Evolutionary conservation across 2,113 vertebrate genomes (phyloP), one percentile per base, ranked within the genome.

Genomic region (Eolophus roseicapilla): DNA sequence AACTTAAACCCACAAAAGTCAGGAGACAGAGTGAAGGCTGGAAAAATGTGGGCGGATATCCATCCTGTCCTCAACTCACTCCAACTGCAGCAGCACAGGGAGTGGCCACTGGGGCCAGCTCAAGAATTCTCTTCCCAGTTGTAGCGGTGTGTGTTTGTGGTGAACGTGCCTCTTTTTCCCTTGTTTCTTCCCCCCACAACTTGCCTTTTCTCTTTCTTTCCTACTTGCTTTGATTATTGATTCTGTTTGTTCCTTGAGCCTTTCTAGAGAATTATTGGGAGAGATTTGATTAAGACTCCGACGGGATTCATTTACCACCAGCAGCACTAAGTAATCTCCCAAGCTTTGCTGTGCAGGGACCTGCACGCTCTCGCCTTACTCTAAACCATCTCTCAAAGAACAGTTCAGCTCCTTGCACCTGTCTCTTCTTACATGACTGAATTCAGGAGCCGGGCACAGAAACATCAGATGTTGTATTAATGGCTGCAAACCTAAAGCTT

Each of bases 61-160:
- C 96, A 96, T 87, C 89, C 92, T 95, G 95, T 95, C 97, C 94
- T 95, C 69, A 95, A 59, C 95, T 94, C 88, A 93, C 95, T 97
- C 93, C 92, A 89, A 74, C 77, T 88, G 57, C 70, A 91, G 83
- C 92, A 95, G 93, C 88, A 69, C 81, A 82, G 95, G 96, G 95
- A 95, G 95, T 52, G 79, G 95, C 88, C 88, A 77, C 78, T 90
- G 95, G 92, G 96, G 85, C 69, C 68, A 50, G 94, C 92, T 91
- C 84, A 95, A 96, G 93, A 96, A 93, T 94, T 90, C 75, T 76
- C 95, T 91, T 92, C 94, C 80, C 41, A 41, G 9, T 76, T 86
- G 76, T 73, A 96, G 79, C 6, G 17, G 86, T 70, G 95, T 81
- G 87, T 86, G 93, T 95, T 87, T 71, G 74, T 75, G 84, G 88